Conservation (phyloP, 1,140 invertebrate genomes). For the Cydia amplana region DNA sequence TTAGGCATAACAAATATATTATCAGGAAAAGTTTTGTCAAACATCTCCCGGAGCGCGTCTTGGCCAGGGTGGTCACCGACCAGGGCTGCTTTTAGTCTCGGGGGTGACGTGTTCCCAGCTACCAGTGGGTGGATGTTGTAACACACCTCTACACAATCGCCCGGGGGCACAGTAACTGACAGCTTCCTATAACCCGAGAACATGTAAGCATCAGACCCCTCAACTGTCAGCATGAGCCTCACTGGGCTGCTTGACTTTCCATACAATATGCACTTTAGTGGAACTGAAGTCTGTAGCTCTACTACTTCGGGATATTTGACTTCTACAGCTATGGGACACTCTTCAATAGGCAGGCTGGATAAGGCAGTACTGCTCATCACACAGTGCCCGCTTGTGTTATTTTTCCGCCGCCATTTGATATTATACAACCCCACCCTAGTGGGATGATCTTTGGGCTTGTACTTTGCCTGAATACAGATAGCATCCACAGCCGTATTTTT, state of each 20-base stretch:
- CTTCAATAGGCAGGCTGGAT: slow-evolving; percentile 81
- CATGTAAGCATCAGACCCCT: slow-evolving; percentile 93
- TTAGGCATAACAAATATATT: slow-evolving; percentile 79
- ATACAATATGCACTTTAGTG: slow-evolving; percentile 85
- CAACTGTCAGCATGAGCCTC: slow-evolving; percentile 87
- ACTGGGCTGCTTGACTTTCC: slow-evolving; percentile 87
- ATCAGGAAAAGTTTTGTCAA: slow-evolving; percentile 72
- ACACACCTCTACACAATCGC: slow-evolving; percentile 80
- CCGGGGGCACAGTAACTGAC: slow-evolving; percentile 83
- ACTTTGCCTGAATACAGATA: slow-evolving; percentile 68
- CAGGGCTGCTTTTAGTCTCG: slow-evolving; percentile 82
- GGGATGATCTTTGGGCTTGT: slow-evolving; percentile 78
- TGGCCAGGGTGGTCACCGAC: slow-evolving; percentile 72
- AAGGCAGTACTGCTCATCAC: slow-evolving; percentile 77
- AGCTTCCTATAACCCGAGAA: slow-evolving; percentile 94
- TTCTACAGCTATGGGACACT: slow-evolving; percentile 86
- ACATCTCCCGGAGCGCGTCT: slow-evolving; percentile 67
- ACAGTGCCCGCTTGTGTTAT: slow-evolving; percentile 49
- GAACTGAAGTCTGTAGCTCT: slow-evolving; percentile 85
- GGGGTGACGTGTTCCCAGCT: slow-evolving; percentile 85
- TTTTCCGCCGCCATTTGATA: slow-evolving; percentile 87
- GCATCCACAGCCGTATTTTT: slow-evolving; percentile 73
- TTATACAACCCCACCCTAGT: slow-evolving; percentile 85
- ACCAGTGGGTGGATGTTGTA: slow-evolving; percentile 88
- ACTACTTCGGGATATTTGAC: slow-evolving; percentile 87